Evolutionary conservation across 2,113 vertebrate genomes (phyloP), one percentile per base, ranked within the genome.

Genomic region (Ophiodon elongatus): DNA sequence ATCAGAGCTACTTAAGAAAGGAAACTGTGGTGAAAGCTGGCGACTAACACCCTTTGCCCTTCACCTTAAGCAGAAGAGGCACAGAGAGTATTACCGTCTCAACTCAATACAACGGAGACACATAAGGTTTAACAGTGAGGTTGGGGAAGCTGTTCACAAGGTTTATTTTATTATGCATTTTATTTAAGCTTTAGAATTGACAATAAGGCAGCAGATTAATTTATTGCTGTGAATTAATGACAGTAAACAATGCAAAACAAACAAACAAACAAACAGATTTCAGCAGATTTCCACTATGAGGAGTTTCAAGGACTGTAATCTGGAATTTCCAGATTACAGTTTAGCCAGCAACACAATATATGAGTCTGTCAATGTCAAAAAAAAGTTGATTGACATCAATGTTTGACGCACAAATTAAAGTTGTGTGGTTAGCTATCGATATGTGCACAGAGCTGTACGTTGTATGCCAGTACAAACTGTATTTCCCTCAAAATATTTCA

Each of bases 21-120:
- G 92, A 91, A 93, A 78, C 89, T 88, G 89, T 71, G 90, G 88
- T 76, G 82, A 88, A 74, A 85, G 62, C 67, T 86, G 82, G 79
- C 81, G 70, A 82, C 80, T 68, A 71, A 64, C 81, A 73, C 21
- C 66, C 56, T 86, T 79, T 85, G 82, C 73, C 59, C 88, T 87
- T 91, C 72, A 79, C 60, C 59, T 62, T 60, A 85, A 84, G 59
- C 70, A 86, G 50, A 72, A 66, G 86, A 85, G 72, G 9, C 87
- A 79, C 27, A 63, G 15, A 0, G 10, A 29, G 79, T 59, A 70
- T 78, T 83, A 79, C 52, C 73, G 41, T 73, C 84, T 82, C 79
- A 63, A 80, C 75, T 73, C 81, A 15, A 68, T 67, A 75, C 35
- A 86, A 79, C 27, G 8, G 80, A 79, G 71, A 80, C 63, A 50